Conservation (phyloP, 2,888 invertebrate genomes). For the Helicoverpa assulta region DNA sequence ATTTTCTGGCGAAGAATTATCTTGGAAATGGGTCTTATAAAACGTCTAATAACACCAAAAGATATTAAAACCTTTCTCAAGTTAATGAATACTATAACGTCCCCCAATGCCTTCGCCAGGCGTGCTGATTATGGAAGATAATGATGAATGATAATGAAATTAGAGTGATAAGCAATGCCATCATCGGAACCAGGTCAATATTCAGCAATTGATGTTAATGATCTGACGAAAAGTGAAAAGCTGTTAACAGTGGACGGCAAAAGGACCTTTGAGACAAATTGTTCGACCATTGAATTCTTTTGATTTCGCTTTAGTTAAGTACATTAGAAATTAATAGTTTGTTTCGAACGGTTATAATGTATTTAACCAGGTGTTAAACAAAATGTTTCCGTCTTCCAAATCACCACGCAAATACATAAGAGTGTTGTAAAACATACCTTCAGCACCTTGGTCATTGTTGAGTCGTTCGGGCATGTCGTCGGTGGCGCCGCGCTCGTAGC, state of each 20-base stretch:
- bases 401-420: conserved; percentile 52
- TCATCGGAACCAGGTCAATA: conserved; percentile 13
- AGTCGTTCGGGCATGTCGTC: conserved; percentile 87
- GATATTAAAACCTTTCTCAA: background rate
- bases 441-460: conserved; percentile 88
- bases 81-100: conserved; percentile 5
- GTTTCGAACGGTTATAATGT: no score
- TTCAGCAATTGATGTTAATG: conserved; percentile 27
- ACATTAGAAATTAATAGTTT: no score
- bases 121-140: conserved; percentile 58
- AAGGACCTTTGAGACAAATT: conserved; percentile 19
- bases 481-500: conserved; percentile 86
- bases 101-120: conserved; percentile 41
- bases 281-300: conserved; percentile 13
- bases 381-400: conserved; percentile 47
- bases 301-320: background rate
- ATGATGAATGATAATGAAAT: conserved; percentile 44
- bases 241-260: conserved; percentile 12
- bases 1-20: conserved; percentile 45
- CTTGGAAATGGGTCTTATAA: background rate
- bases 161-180: conserved; percentile 33
- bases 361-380: conserved; percentile 21
- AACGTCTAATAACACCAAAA: no score
- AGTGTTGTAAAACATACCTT: conserved; percentile 76
- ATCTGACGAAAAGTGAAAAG: conserved; percentile 20